Evolutionary conservation across 2,888 invertebrate species (phyloP), one percentile per base, ranked within the genome.

Genomic region (Anoplius nigerrimus): DNA sequence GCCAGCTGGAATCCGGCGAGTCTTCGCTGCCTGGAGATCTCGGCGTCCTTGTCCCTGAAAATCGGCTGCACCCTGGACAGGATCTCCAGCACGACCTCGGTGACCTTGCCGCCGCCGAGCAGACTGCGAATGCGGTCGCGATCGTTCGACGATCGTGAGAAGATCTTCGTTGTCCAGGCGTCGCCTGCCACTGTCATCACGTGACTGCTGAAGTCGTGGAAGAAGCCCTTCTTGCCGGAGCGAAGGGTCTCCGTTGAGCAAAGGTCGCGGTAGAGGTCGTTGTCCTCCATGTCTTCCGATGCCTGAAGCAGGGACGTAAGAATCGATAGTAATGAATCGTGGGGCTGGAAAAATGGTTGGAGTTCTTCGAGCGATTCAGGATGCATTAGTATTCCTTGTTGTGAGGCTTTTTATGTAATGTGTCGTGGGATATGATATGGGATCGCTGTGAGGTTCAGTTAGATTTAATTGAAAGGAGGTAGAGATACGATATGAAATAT

Each of bases 211-310:
- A 95, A 92, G 51, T 91, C 91, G 73, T 92, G 90, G 86, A 96
- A 95, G 88, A 95, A 96, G 0, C 95, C 95, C 79, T 93, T 92
- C 69, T 91, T 90, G 77, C 93, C 92, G 0, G 95, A 93, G 86
- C 94, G 94, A 0, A 96, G 90, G 0, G 95, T 96, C 69, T 93
- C 92, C 80, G 92, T 91, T 80, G 94, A 95, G 88, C 95, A 96
- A 43, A 92, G 90, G 20, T 91, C 89, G 43, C 93, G 92, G 83
- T 93, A 95, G 15, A 81, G 84, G 2, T 90, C 66, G 18, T 82
- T 78, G 16, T 60, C 51, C 0, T 69, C 67, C 48, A 76, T 79
- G 83, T 79, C 18, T 1, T 34, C 34, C 1, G 11, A 6, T 11
- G 34, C 8, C 8, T 2, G 1, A 1, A 1, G 34, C 11, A 6